phyloP scores from a whole-genome alignment of 2,113 vertebrate genomes.

The Plecturocebus donacophilus region DNA sequence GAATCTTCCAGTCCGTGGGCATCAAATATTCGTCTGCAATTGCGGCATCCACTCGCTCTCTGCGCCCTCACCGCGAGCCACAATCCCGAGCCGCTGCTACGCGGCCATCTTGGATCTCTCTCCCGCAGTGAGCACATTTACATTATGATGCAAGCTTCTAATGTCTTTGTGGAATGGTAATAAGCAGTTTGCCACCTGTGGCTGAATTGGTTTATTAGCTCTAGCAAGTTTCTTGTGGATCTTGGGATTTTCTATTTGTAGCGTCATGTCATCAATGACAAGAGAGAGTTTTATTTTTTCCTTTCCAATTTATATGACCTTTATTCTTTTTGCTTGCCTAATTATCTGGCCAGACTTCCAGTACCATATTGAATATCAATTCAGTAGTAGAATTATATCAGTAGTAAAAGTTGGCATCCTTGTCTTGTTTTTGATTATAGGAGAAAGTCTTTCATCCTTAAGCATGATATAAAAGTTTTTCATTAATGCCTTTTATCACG shows the following conservation, averaged over 20 bases:
- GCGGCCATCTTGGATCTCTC: too few relatives aligned
- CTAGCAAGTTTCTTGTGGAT: background rate
- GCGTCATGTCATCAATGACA: background rate
- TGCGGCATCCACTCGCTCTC: too few relatives aligned
- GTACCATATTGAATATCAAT: background rate
- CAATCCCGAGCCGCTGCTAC: too few relatives aligned
- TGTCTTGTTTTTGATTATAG: background rate
- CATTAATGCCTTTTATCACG: background rate
- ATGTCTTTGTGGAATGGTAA: background rate
- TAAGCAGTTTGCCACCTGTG: background rate
- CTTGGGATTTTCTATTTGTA: background rate
- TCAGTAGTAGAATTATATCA: too few relatives aligned
- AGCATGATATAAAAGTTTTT: background rate
- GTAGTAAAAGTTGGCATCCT: background rate
- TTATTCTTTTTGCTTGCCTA: background rate
- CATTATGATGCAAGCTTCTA: background rate
- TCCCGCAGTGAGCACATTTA: background rate
- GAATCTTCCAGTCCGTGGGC: too few relatives aligned
- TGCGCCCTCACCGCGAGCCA: too few relatives aligned
- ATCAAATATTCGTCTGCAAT: too few relatives aligned
- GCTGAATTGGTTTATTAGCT: background rate
- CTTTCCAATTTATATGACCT: background rate
- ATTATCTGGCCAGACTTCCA: background rate
- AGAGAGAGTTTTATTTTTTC: background rate
- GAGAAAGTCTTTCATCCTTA: background rate